phyloP scores from a whole-genome alignment of 2,113 vertebrate species.

The Paramisgurnus dabryanus region DNA sequence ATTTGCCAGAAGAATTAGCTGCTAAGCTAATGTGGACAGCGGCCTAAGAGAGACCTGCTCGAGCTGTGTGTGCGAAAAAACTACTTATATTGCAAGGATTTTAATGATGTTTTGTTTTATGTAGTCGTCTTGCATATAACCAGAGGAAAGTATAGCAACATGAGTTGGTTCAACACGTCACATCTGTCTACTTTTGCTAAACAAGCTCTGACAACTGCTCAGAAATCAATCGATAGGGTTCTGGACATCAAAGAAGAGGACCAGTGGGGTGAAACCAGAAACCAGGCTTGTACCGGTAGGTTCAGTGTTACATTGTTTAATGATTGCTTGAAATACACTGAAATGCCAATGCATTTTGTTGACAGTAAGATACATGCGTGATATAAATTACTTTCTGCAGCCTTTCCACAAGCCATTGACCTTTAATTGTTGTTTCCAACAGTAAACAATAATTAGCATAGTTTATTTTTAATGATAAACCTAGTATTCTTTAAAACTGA shows the following conservation, averaged over 20 bases:
- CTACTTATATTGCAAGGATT: not conserved
- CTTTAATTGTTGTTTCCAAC: too few species aligned
- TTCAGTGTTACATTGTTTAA: not conserved
- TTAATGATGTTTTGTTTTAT: constrained; percentile 5
- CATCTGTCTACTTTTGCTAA: constrained; percentile 97
- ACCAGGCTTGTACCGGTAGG: constrained; percentile 81
- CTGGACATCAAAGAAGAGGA: constrained; percentile 95
- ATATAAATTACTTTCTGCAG: not conserved
- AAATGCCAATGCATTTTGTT: not conserved
- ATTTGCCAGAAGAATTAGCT: constrained; percentile 24
- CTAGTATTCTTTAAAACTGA: too few species aligned
- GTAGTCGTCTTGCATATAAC: not conserved
- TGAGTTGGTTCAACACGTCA: constrained; percentile 99
- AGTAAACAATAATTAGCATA: too few species aligned
- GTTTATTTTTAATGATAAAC: too few species aligned
- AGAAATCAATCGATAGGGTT: constrained; percentile 97
- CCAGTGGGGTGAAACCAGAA: constrained; percentile 81
- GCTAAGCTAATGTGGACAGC: constrained; percentile 15
- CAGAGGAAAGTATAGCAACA: constrained; percentile 55
- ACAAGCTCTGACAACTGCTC: constrained; percentile 94
- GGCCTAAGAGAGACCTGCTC: constrained; percentile 5
- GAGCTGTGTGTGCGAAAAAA: not conserved
- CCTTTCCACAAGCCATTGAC: not conserved
- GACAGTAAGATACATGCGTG: not conserved
- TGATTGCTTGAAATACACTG: not conserved